These are phyloP conservation scores for Drosophila punjabiensis DNA, from an alignment of 1,140 invertebrate genomes.

Conservation along the genomic window DNA sequence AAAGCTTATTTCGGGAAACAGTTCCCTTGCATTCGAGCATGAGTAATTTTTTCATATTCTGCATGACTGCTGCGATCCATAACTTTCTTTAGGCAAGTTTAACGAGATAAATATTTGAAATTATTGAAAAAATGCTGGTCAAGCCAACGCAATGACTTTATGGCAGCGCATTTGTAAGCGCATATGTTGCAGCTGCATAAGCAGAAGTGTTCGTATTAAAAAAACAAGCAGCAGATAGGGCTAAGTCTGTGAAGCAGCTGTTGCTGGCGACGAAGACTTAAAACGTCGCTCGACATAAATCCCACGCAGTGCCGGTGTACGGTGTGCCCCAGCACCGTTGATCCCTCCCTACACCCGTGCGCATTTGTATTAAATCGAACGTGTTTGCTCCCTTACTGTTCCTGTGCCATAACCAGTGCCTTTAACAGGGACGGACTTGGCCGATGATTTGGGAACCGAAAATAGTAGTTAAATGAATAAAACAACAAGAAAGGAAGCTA, in stretches of 20 bases:
- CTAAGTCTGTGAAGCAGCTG: slow-evolving; percentile 60
- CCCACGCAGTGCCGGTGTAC: slow-evolving; percentile 40
- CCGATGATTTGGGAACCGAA: neutral
- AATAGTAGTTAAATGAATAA: neutral
- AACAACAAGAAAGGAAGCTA: too few relatives aligned
- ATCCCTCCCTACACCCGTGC: slow-evolving; percentile 39
- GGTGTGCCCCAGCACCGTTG: slow-evolving; percentile 5
- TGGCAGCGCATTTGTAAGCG: slow-evolving; percentile 60
- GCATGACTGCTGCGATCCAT: slow-evolving; percentile 2
- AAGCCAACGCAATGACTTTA: slow-evolving; percentile 70
- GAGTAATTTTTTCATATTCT: slow-evolving; percentile 19
- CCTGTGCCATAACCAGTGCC: slow-evolving; percentile 15
- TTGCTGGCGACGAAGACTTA: slow-evolving; percentile 70
- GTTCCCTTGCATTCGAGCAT: too few relatives aligned
- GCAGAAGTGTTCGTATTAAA: slow-evolving; percentile 24
- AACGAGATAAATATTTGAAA: slow-evolving; percentile 12
- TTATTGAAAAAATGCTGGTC: slow-evolving; percentile 59
- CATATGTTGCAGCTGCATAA: slow-evolving; percentile 63
- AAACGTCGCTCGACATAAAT: slow-evolving; percentile 73
- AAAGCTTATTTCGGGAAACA: too few relatives aligned
- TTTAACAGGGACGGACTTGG: slow-evolving; percentile 2
- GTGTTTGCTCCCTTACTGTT: slow-evolving; percentile 56
- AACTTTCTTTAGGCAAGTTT: slow-evolving; percentile 6
- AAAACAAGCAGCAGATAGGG: slow-evolving; percentile 24
- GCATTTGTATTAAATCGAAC: slow-evolving; percentile 82